These are phyloP conservation scores for Ichneumoninae sp. DNA, from an alignment of 2,888 invertebrate species.

Conservation along the genomic window DNA sequence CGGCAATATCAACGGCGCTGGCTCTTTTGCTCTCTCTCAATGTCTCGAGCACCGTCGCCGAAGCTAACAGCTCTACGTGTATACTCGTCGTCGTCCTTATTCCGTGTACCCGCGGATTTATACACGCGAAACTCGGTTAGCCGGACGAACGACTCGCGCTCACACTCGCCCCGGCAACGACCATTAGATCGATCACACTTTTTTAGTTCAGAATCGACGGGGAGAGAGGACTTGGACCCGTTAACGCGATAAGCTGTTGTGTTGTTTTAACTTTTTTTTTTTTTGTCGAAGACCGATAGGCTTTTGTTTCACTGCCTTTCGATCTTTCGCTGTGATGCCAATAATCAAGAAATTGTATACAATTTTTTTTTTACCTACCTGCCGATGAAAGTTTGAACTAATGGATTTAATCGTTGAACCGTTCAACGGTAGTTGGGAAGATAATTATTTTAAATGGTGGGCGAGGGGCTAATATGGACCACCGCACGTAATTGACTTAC, in stretches of 20 bases:
- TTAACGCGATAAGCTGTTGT: conserved; percentile 63
- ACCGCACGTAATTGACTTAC: not conserved
- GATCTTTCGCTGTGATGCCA: not conserved
- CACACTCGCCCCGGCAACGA: conserved; percentile 32
- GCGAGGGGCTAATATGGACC: not conserved
- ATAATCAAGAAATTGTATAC: not conserved
- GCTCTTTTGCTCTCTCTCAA: conserved; percentile 1
- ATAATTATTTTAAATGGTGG: not conserved
- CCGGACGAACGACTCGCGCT: conserved; percentile 12
- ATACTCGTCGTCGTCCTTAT: not conserved
- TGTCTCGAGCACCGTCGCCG: conserved; percentile 39
- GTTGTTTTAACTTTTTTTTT: conserved; percentile 7
- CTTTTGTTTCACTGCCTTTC: not conserved
- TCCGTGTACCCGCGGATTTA: not conserved
- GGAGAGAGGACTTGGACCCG: conserved; percentile 41
- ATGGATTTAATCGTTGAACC: not conserved
- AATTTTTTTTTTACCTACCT: not conserved
- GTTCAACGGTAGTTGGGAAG: not conserved
- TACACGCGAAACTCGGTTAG: conserved; percentile 26
- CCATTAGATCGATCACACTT: conserved; percentile 62
- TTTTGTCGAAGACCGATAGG: not conserved
- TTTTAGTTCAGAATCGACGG: conserved; percentile 46
- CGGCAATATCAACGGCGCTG: conserved; percentile 53
- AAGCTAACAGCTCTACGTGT: conserved; percentile 2
- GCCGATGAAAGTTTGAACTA: not conserved